Evolutionary conservation across 1,140 invertebrate species (phyloP), one percentile per base, ranked within the genome.

Genomic region (Heliconius hewitsoni): DNA sequence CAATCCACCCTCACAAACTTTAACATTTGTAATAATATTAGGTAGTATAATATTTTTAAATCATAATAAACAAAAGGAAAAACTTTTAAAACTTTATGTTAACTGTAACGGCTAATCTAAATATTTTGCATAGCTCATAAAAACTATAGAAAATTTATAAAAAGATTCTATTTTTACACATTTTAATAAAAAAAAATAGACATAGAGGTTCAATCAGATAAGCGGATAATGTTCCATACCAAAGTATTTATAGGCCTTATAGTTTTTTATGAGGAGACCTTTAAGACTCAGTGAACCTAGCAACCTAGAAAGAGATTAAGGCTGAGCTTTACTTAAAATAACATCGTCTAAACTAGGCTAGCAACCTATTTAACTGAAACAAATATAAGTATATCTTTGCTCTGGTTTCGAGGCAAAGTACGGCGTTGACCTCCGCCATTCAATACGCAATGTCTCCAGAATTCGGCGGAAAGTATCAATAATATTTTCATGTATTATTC

Each of bases 211-310:
- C 42, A 55, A 55, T 11, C 60, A 66, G 23, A 66, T 66, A 66
- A 66, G 27, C 11, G 60, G 11, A 66, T 66, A 66, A 66, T 66
- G 60, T 30, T 16, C 19, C 23, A 27, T 66, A 30, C 9, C 60
- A 27, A 30, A 66, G 13, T 66, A 66, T 66, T 66, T 66, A 27
- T 66, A 66, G 13, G 23, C 60, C 23, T 66, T 30, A 66, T 66
- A 66, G 23, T 66, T 66, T 66, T 57, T 66, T 66, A 66, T 66
- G 60, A 66, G 60, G 11, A 66, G 60, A 30, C 60, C 60, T 66
- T 66, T 66, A 66, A 66, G 60, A 66, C 27, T 30, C 60, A 66
- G 27, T 66, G 60, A 66, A 66, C 60, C 30, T 66, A 66, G 9
- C 60, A 27, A 66, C 60, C n/a, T 66, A 66, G 60, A 66, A 27